Conservation (phyloP, 1,140 invertebrate species). For the Drosophila virilis region DNA sequence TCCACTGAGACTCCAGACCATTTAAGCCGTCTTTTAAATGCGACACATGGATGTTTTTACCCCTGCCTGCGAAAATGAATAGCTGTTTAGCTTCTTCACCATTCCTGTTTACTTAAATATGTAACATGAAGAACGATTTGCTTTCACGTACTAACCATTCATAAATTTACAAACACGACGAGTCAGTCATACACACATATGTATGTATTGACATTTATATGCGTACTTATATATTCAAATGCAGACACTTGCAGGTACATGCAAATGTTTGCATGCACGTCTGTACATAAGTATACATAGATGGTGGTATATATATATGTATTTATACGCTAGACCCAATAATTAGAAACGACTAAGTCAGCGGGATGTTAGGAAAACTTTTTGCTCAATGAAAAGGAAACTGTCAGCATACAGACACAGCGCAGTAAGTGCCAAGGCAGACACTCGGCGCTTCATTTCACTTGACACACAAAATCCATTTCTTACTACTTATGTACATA, state of each 20-base stretch:
- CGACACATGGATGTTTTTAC: conserved; percentile 40
- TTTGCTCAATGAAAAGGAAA: conserved; percentile 73
- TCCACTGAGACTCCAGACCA: background rate
- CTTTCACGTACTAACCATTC: conserved; percentile 59
- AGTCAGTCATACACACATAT: conserved; percentile 8
- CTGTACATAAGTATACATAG: conserved; percentile 6
- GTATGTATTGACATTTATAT: conserved; percentile 12
- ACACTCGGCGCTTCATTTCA: conserved; percentile 36
- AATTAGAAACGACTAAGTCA: conserved; percentile 68
- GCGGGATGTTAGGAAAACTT: conserved; percentile 40
- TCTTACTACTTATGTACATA: conserved; percentile 21
- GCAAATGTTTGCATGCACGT: conserved; percentile 5
- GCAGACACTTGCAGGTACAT: conserved; percentile 27
- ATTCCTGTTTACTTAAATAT: conserved; percentile 73
- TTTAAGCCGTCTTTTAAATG: conserved; percentile 47
- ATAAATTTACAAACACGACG: conserved; percentile 51
- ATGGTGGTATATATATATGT: conserved; percentile 22
- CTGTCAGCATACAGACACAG: conserved; percentile 50
- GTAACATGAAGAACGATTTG: conserved; percentile 65
- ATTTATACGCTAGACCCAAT: conserved; percentile 57
- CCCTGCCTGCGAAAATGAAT: conserved; percentile 36
- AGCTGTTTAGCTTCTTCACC: conserved; percentile 20
- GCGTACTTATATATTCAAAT: background rate
- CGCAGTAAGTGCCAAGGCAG: conserved; percentile 23
- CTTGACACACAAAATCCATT: conserved; percentile 41